phyloP scores from a whole-genome alignment of 2,888 invertebrate genomes.

The Eristalis tenax region DNA sequence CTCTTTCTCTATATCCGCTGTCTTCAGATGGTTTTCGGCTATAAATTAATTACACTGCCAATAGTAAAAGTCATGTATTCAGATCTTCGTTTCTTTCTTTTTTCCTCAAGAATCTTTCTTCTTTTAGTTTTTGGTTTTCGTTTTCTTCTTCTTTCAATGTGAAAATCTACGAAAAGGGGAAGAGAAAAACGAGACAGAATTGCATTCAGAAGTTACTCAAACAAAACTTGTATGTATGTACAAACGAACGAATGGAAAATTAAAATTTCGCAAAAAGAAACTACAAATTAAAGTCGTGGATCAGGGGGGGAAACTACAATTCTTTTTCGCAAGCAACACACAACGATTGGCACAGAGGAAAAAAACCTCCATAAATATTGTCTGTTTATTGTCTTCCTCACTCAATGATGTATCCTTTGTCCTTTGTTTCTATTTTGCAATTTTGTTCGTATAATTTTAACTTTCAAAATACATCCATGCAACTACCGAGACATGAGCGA shows the following conservation, averaged over 20 bases:
- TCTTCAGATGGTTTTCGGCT: constrained; percentile 1
- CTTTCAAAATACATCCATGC: constrained; percentile 20
- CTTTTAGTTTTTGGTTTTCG: neutral
- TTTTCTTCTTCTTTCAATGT: constrained; percentile 22
- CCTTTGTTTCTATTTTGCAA: neutral
- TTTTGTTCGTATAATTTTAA: constrained; percentile 6
- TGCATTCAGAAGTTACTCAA: neutral
- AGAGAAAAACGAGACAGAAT: neutral
- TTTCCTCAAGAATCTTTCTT: neutral
- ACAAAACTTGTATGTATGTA: neutral
- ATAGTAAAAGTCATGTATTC: constrained; percentile 21
- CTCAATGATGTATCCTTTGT: neutral
- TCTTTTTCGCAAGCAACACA: neutral
- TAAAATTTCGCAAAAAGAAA: neutral
- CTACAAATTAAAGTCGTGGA: neutral
- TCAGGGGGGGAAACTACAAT: neutral
- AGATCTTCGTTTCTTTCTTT: constrained; percentile 7
- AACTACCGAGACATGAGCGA: neutral
- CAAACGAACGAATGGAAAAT: neutral
- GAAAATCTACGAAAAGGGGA: constrained; percentile 14
- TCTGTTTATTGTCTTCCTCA: neutral
- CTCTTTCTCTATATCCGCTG: neutral
- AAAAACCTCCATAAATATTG: neutral
- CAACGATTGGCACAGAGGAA: neutral
- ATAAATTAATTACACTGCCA: constrained; percentile 31